Percentiles rank a stretch among this genome's conserved stretches.
These are phyloP conservation scores for Lucifuga dentata DNA, from an alignment of 2,113 vertebrate species.

Conservation along the genomic window DNA sequence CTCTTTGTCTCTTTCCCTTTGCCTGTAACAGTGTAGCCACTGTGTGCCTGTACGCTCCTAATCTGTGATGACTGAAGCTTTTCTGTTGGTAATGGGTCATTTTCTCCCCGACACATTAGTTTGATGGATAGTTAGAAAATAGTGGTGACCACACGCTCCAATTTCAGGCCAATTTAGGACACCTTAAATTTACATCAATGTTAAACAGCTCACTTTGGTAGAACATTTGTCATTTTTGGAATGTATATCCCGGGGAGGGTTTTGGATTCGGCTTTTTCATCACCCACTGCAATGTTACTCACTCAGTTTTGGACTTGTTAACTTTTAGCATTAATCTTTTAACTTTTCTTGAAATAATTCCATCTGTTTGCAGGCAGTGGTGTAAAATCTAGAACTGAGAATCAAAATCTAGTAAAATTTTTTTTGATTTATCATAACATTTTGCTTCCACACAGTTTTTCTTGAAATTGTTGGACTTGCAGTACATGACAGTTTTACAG, in stretches of 20 bases:
- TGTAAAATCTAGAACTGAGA: too few species aligned
- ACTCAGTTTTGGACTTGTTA: not conserved
- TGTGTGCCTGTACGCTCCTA: constrained; percentile 51
- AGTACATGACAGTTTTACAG: too few species aligned
- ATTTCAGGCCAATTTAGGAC: constrained; percentile 69
- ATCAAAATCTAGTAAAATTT: too few species aligned
- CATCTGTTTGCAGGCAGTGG: too few species aligned
- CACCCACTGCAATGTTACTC: not conserved
- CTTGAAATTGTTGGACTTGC: too few species aligned
- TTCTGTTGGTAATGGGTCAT: constrained; percentile 31
- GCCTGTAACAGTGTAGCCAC: constrained; percentile 55
- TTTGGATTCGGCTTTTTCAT: constrained; percentile 1
- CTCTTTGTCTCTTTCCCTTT: constrained; percentile 26
- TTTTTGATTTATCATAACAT: too few species aligned
- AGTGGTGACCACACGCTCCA: constrained; percentile 52
- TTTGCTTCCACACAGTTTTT: too few species aligned
- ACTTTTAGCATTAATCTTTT: too few species aligned
- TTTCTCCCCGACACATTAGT: constrained; percentile 55
- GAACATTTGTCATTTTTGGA: constrained; percentile 27
- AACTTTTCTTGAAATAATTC: too few species aligned
- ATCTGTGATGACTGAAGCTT: constrained; percentile 50
- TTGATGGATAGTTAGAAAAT: constrained; percentile 77
- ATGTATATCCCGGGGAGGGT: not conserved
- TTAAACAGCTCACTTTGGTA: constrained; percentile 14
- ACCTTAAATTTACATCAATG: constrained; percentile 69